Percentiles rank a stretch among this genome's conserved stretches.
phyloP scores from a whole-genome alignment of 1,140 invertebrate genomes.

The Laupala kohalensis region DNA sequence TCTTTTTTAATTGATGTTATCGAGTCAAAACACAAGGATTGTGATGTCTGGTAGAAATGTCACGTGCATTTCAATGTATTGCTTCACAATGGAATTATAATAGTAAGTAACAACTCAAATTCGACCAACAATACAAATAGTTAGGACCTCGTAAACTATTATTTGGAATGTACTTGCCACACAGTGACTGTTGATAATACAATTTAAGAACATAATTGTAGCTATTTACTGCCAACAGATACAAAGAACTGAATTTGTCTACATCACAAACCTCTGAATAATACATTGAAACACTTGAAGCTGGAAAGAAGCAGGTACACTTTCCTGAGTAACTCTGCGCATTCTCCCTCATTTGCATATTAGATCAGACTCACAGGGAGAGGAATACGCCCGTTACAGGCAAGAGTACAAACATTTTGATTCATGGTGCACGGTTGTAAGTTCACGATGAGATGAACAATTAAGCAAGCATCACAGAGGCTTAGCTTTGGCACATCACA shows the following conservation, averaged over 20 bases:
- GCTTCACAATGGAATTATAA: background rate
- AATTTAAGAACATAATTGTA: background rate
- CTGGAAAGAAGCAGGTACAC: background rate
- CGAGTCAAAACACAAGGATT: background rate
- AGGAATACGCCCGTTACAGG: background rate
- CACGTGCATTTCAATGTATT: background rate
- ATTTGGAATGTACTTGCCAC: background rate
- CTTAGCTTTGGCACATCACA: background rate
- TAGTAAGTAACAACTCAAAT: background rate
- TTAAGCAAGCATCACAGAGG: background rate
- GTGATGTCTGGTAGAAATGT: background rate
- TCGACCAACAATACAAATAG: background rate
- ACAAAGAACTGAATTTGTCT: background rate
- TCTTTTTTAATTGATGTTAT: background rate
- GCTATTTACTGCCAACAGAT: background rate
- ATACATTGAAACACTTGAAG: background rate
- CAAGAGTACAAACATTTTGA: background rate
- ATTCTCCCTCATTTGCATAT: no score
- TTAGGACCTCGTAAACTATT: background rate
- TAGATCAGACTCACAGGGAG: background rate
- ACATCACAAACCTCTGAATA: background rate
- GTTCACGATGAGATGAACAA: background rate
- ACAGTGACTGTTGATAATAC: background rate
- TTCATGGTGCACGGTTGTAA: no score
- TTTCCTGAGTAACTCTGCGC: slow-evolving; percentile 2